These are phyloP conservation scores for Fregata magnificens DNA, from an alignment of 2,113 vertebrate species.

Conservation along the genomic window DNA sequence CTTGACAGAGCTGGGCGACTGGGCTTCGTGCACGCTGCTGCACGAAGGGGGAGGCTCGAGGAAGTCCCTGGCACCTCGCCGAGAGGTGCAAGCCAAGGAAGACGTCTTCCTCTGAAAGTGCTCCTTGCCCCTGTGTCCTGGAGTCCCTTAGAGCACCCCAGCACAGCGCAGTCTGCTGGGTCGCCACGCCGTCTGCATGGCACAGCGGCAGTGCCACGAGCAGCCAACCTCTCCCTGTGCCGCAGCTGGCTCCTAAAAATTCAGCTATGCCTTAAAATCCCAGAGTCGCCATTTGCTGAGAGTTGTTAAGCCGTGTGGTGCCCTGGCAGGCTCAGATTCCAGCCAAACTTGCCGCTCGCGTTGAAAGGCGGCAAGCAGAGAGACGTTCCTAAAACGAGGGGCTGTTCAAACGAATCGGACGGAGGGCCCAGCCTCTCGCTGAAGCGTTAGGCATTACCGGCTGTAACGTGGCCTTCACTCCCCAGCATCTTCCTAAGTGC, in stretches of 20 bases:
- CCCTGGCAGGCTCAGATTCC: not conserved
- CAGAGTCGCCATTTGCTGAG: not conserved
- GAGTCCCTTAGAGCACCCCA: not conserved
- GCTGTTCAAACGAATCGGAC: not conserved
- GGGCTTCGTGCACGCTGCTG: fast-evolving
- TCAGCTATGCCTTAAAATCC: not conserved
- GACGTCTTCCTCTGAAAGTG: fast-evolving
- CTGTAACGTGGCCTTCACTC: not conserved
- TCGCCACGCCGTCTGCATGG: not conserved
- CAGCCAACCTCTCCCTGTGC: not conserved
- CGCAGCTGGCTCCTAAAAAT: not conserved
- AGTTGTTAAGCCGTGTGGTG: no score
- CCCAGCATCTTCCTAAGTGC: not conserved
- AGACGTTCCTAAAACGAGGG: fast-evolving
- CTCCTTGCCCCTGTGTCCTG: fast-evolving
- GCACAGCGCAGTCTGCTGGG: fast-evolving
- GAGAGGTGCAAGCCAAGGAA: not conserved
- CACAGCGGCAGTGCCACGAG: not conserved
- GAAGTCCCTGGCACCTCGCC: fast-evolving
- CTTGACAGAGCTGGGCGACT: not conserved
- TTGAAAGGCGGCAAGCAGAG: fast-evolving
- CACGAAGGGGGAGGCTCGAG: fast-evolving
- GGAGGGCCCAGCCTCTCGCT: not conserved
- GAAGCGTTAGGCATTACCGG: not conserved
- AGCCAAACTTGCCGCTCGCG: not conserved